A percentile compares a stretch with the other conserved stretches of the same genome.
phyloP scores from a whole-genome alignment of 2,888 invertebrate genomes.

The Parnassius glacialis region DNA sequence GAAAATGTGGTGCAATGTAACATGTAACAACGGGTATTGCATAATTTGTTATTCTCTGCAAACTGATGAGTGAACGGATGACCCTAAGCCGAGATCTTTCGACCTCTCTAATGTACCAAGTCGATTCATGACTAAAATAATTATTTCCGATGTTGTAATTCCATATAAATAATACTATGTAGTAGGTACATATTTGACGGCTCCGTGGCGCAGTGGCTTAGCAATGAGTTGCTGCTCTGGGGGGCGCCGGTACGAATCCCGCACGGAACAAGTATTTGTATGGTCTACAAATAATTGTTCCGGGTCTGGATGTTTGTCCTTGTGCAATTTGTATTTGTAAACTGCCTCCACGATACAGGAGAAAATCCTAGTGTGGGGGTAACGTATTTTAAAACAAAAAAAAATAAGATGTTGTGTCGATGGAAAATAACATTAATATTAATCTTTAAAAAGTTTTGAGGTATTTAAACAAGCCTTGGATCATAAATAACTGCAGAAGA shows the following conservation, averaged over 20 bases:
- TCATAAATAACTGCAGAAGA: slow-evolving; percentile 12
- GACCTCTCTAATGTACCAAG: slow-evolving; percentile 40
- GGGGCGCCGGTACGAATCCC: too few species aligned
- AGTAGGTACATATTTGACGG: not conserved
- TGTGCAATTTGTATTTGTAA: too few species aligned
- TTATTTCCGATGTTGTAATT: slow-evolving; percentile 12
- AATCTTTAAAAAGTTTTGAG: slow-evolving; percentile 1
- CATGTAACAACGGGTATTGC: slow-evolving; percentile 29
- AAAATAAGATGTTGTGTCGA: not conserved
- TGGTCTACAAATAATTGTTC: too few species aligned
- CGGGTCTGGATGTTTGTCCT: too few species aligned
- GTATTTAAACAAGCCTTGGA: slow-evolving; percentile 3
- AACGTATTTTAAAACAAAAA: too few species aligned
- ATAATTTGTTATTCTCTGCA: slow-evolving; percentile 38
- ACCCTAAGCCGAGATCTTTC: slow-evolving; percentile 42
- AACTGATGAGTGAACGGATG: slow-evolving; percentile 48
- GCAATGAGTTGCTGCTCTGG: too few species aligned
- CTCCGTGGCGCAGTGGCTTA: too few species aligned
- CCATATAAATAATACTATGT: not conserved
- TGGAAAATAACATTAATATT: not conserved
- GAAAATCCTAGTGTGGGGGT: too few species aligned
- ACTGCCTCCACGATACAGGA: too few species aligned
- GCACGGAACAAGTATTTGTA: too few species aligned
- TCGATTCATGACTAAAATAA: slow-evolving; percentile 10
- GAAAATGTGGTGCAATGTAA: too few species aligned